Conservation (phyloP, 2,797 vertebrate genomes). For the Momotus momota region DNA sequence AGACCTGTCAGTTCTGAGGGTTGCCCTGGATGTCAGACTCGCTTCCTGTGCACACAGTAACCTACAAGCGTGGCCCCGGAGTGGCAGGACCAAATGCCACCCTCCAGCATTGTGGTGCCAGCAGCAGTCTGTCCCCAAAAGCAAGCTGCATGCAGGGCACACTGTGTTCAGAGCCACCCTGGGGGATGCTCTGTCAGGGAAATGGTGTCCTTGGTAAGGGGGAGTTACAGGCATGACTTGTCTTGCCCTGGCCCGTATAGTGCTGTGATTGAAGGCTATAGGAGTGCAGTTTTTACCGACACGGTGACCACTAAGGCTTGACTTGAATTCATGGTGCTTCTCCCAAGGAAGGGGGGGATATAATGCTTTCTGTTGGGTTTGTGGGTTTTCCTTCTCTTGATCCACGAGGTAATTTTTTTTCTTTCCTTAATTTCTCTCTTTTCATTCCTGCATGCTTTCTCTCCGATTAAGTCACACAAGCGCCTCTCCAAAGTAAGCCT, state of each 20-base stretch:
- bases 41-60: background rate
- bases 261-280: background rate
- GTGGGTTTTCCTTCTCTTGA: constrained; percentile 43
- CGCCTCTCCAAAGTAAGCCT: constrained; percentile 98
- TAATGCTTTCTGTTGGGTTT: constrained; percentile 63
- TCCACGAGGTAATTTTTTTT: constrained; percentile 78
- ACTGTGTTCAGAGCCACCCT: fast-evolving
- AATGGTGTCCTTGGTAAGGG: background rate
- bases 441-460: constrained; percentile 90
- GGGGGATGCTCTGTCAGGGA: background rate
- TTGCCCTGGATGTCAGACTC: background rate
- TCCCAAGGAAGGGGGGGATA: background rate
- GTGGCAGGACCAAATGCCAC: background rate
- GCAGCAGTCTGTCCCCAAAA: background rate
- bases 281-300: background rate
- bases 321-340: background rate
- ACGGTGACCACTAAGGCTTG: fast-evolving
- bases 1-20: background rate
- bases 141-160: background rate
- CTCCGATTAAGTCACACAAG: constrained; percentile 93
- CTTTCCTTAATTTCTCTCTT: constrained; percentile 88
- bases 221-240: background rate
- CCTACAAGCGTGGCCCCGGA: background rate
- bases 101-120: fast-evolving
- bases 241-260: background rate